A percentile compares a stretch with the other conserved stretches of the same genome.
phyloP scores from a whole-genome alignment of 2,797 vertebrate species.

The Poliocrania exsul region DNA sequence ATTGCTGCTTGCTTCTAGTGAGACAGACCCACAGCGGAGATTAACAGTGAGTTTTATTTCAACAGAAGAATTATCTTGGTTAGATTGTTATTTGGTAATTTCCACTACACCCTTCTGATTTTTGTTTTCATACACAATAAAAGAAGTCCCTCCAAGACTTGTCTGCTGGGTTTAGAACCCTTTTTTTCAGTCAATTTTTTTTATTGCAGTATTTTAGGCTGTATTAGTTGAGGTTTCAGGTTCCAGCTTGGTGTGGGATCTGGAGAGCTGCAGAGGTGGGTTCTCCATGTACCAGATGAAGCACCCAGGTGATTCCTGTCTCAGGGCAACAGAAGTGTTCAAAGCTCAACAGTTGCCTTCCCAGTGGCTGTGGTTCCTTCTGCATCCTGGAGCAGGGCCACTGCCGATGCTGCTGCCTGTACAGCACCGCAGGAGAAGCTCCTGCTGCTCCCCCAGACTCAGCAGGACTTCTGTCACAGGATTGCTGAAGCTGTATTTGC shows the following conservation, averaged over 20 bases:
- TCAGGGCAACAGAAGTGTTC: not conserved
- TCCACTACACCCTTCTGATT: not conserved
- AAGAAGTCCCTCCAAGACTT: not conserved
- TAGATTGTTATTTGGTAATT: not conserved
- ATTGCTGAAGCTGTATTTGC: not conserved
- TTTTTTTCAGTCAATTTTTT: not conserved
- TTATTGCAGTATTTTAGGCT: not conserved
- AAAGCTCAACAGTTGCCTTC: fast-evolving
- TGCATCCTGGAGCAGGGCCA: not conserved
- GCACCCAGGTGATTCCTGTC: not conserved
- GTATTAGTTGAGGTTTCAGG: not conserved
- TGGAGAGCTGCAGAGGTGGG: not conserved
- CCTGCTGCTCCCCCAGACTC: not conserved
- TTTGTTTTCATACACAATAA: not conserved
- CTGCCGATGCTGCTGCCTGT: not conserved
- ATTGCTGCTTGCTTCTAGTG: not conserved
- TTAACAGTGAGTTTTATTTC: not conserved
- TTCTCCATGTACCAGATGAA: not conserved
- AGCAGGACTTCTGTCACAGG: not conserved
- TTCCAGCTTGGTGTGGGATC: not conserved
- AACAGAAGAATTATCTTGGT: not conserved
- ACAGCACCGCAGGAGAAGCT: fast-evolving
- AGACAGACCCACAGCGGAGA: not conserved
- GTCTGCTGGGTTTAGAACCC: not conserved
- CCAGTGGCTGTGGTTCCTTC: not conserved